phyloP scores from a whole-genome alignment of 1,140 invertebrate species.

The Camponotus floridanus region DNA sequence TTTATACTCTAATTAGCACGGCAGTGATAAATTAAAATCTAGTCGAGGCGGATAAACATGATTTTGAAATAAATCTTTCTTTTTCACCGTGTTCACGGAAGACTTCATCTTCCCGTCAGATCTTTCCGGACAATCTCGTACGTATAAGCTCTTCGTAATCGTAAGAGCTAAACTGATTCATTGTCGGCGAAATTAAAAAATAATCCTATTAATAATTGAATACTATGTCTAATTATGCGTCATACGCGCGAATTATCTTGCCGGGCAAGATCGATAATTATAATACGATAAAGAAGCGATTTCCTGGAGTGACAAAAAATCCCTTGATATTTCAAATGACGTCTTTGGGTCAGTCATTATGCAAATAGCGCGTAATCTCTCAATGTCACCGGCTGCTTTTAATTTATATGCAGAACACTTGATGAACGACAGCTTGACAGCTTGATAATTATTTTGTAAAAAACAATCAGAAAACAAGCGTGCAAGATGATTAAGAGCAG shows the following conservation, averaged over 20 bases:
- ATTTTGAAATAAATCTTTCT: slow-evolving; percentile 14
- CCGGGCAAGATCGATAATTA: not conserved
- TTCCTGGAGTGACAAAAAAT: not conserved
- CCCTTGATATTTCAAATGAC: not conserved
- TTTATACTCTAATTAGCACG: not conserved
- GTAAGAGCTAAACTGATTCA: not conserved
- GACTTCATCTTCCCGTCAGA: not conserved
- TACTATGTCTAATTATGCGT: not conserved
- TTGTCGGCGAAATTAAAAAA: not conserved
- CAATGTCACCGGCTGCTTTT: not conserved
- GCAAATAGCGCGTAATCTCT: slow-evolving; percentile 15
- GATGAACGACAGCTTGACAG: no score
- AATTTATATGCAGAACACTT: not conserved
- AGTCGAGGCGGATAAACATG: not conserved
- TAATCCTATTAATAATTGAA: not conserved
- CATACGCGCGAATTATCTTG: not conserved
- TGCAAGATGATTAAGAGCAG: not conserved
- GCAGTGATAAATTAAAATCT: slow-evolving; percentile 11
- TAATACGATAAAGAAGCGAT: not conserved
- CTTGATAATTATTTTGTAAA: not conserved
- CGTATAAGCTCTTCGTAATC: not conserved
- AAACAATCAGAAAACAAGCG: not conserved
- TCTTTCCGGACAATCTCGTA: not conserved
- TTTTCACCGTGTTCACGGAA: slow-evolving; percentile 1
- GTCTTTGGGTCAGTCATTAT: slow-evolving; percentile 17